Base-by-base conservation (phyloP, 2,113 vertebrate species). In the Notechis scutatus region DNA sequence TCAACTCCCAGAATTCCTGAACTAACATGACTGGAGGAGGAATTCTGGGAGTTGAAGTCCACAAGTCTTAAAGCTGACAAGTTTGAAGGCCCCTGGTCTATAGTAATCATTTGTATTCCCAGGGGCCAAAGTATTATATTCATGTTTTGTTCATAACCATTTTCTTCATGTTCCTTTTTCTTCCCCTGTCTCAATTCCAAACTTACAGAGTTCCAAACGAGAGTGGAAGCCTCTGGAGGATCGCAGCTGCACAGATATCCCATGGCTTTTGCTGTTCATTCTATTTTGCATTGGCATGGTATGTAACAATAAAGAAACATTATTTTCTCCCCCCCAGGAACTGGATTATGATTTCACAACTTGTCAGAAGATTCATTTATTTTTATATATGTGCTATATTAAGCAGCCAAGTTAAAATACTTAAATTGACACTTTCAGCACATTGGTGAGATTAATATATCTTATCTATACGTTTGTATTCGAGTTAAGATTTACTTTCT, bases 211-310 rank as follows among this genome's bases (percentile, higher is more conserved):
- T 97, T 98, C 99, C 97, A 99, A 99, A 96, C 97, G 99, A 98
- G 99, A 99, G 96, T 99, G 99, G 99, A 99, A 99, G 96, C 99
- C 99, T 10, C 95, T 99, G 96, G 99, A 99, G 97, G 99, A 99
- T 92, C 98, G 99, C 96, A 99, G 98, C 97, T 99, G 99, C 97
- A 99, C 99, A 90, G 99, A 99, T 96, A 97, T 99, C 94, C 99
- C 99, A 42, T 99, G 99, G 99, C 98, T 99, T 93, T 97, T 99
- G 91, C 98, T 99, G 88, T 99, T 99, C 92, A 95, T 98, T 50
- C 96, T 99, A 57, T 99, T 99, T 97, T 99, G 99, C 88, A 20
- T 99, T 94, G 99, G 99, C 97, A 99, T 99, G 99, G 99, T 99
- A 97, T 98, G 98, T 97, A 95, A 91, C 92, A 89, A 20, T 92